Percentiles rank a stretch among this genome's conserved stretches.
Evolutionary conservation across 2,888 invertebrate genomes (phyloP).

Genomic region (Myathropa florea): DNA sequence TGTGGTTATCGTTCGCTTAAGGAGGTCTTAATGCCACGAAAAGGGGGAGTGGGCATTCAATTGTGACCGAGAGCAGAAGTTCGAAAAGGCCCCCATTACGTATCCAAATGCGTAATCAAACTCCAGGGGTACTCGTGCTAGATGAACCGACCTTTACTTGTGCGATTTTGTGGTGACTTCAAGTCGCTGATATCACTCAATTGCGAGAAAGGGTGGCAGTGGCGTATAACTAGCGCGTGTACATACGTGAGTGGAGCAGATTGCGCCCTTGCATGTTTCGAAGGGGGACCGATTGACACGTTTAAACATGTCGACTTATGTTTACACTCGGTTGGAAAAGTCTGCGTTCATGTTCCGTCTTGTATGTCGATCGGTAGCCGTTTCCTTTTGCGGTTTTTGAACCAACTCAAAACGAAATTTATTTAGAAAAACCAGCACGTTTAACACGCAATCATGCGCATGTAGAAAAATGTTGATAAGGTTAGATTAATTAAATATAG

Average conservation of each 20-base stretch:
- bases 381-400: neutral
- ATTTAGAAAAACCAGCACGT: neutral
- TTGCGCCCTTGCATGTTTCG: constrained; percentile 19
- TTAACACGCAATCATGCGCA: neutral
- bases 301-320: constrained; percentile 27
- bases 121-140: constrained; percentile 4
- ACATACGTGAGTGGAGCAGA: neutral
- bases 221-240: neutral
- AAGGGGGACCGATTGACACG: constrained; percentile 23
- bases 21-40: constrained; percentile 16
- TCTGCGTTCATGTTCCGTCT: too few relatives aligned
- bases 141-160: constrained; percentile 20
- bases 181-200: constrained; percentile 19
- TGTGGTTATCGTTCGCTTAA: constrained; percentile 24
- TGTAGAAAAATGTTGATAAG: neutral
- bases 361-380: neutral
- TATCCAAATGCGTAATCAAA: neutral
- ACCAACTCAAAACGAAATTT: neutral
- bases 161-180: constrained; percentile 15
- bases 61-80: constrained; percentile 13
- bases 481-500: neutral
- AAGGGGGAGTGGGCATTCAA: constrained; percentile 9
- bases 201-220: constrained; percentile 19
- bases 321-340: too few relatives aligned
- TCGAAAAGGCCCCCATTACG: constrained; percentile 4